phyloP scores from a whole-genome alignment of 2,113 vertebrate genomes.

The Malaclemys terrapin region DNA sequence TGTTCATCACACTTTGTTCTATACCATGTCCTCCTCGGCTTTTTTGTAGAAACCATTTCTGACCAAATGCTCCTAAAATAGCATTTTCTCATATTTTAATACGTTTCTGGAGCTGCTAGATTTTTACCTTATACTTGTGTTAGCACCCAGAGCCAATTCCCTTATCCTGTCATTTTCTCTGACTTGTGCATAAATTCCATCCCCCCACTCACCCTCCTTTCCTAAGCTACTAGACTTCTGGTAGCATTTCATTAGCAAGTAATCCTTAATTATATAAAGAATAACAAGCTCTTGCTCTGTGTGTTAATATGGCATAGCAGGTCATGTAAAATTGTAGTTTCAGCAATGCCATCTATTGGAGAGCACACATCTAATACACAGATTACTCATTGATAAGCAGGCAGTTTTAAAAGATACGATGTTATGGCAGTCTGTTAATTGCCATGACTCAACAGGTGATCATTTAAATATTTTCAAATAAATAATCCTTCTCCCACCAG shows the following conservation, averaged over 20 bases:
- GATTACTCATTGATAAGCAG: not conserved
- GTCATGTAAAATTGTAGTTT: not conserved
- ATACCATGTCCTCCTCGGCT: not conserved
- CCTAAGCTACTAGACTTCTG: not conserved
- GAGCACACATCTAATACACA: not conserved
- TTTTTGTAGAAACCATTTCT: not conserved
- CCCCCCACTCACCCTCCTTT: not conserved
- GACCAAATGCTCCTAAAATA: not conserved
- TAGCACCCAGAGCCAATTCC: accelerated
- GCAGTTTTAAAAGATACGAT: not conserved
- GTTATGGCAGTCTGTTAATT: not conserved
- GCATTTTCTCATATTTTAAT: not conserved
- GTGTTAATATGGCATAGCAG: accelerated
- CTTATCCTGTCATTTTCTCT: not conserved
- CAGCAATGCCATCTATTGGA: not conserved
- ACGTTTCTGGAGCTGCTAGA: not conserved
- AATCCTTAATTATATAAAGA: not conserved
- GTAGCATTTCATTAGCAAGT: too few relatives aligned
- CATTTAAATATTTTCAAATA: not conserved
- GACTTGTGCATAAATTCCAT: not conserved
- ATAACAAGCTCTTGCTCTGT: not conserved
- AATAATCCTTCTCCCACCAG: not conserved
- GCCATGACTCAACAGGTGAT: not conserved
- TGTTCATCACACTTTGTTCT: not conserved
- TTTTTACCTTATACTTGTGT: not conserved